These are phyloP conservation scores for Polyommatus icarus DNA, from an alignment of 2,888 invertebrate species.

Conservation along the genomic window DNA sequence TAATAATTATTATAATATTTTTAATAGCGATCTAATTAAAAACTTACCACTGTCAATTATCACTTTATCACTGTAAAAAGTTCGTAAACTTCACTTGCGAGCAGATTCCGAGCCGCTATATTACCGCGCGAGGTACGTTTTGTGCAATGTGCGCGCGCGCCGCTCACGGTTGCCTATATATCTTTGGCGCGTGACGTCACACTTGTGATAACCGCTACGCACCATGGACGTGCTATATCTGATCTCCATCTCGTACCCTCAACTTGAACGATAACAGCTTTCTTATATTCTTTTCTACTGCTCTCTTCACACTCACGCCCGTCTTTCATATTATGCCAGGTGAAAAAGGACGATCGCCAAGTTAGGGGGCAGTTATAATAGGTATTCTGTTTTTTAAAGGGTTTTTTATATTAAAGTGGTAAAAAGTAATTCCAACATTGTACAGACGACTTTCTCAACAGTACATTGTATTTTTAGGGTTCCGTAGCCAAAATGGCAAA, in stretches of 20 bases:
- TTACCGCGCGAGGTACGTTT: constrained; percentile 32
- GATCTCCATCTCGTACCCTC: background rate
- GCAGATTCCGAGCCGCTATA: constrained; percentile 8
- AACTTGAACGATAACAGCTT: constrained; percentile 20
- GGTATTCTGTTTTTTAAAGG: no score
- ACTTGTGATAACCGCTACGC: constrained; percentile 45
- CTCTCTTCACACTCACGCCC: no score
- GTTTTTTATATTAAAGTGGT: no score
- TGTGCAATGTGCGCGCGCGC: constrained; percentile 71
- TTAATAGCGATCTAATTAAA: background rate
- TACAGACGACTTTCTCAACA: no score
- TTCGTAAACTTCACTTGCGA: constrained; percentile 3
- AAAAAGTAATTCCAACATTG: no score
- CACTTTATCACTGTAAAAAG: background rate
- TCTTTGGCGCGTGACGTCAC: constrained; percentile 66
- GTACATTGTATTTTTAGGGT: no score
- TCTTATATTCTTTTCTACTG: no score
- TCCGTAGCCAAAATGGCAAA: no score
- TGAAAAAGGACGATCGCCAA: no score
- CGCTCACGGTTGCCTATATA: constrained; percentile 61
- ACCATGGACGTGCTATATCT: constrained; percentile 55
- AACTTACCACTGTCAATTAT: background rate
- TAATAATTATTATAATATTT: no score
- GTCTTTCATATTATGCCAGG: no score
- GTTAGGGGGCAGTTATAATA: no score